These are phyloP conservation scores for Sparidentex hasta DNA, from an alignment of 2,797 vertebrate genomes.

Conservation along the genomic window DNA sequence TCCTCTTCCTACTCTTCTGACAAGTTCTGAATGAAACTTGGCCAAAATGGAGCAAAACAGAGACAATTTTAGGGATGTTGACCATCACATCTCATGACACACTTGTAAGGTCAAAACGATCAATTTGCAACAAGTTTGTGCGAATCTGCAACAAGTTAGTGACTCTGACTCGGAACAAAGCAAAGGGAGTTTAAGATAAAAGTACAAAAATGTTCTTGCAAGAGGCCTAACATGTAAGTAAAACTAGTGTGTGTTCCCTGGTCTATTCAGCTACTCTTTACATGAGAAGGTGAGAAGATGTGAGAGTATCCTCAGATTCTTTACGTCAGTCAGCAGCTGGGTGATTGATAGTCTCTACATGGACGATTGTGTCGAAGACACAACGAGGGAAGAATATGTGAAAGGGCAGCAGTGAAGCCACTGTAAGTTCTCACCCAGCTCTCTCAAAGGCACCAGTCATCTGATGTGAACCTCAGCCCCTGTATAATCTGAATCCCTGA, in stretches of 20 bases:
- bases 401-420: conserved; percentile 30
- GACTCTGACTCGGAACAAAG: not conserved
- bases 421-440: conserved; percentile 16
- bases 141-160: not conserved
- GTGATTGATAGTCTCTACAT: conserved; percentile 15
- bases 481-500: conserved; percentile 34
- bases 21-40: not conserved
- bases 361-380: not conserved
- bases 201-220: conserved; percentile 24
- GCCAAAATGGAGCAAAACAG: not conserved
- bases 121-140: not conserved
- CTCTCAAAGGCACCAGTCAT: conserved; percentile 45
- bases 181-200: not conserved
- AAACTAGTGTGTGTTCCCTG: conserved; percentile 33
- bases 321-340: conserved; percentile 25
- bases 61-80: not conserved
- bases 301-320: conserved; percentile 15
- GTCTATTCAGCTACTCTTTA: conserved; percentile 35
- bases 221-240: conserved; percentile 18
- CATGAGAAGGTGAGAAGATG: conserved; percentile 23
- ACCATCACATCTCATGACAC: not conserved
- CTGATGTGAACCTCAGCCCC: conserved; percentile 33
- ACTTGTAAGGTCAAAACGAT: not conserved
- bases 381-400: not conserved
- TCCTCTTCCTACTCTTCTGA: not conserved